Evolutionary conservation across 35 echinoderm and acorn worm genomes (phyloP), one percentile per base, ranked within the genome.

Genomic region (Apostichopus californicus): DNA sequence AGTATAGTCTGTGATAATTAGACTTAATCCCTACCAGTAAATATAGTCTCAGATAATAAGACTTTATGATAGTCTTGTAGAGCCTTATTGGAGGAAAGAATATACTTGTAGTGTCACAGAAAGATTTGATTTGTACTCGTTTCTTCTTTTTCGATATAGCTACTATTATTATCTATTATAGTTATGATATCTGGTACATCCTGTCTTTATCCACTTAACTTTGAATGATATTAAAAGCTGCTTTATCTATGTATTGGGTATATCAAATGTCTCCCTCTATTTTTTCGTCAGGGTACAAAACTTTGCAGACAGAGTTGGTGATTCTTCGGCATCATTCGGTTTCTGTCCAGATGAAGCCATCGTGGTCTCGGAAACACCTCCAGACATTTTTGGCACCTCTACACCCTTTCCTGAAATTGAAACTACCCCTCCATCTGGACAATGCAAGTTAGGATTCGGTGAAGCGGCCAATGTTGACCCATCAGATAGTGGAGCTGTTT

Each of bases 271-370:
- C 78, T 56, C 25, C 56, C 24, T 25, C 5, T 54, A 53, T 79
- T 79, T 59, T 91, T 54, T 57, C 8, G 1, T n/a, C 34, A 91
- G 89, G 1, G 46, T 91, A 17, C 17, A 12, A 77, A 91, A 91
- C 34, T 91, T 91, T 78, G 73, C 89, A 77, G 72, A 91, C n/a
- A 10, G 73, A 57, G 53, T 78, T 22, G 72, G 26, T 21, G 89
- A 91, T 25, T 20, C 78, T 6, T 57, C 54, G 2, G 73, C 89
- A 3, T 54, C 54, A 1, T 91, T 78, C 77, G 77, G 34, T 61
- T 78, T 13, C 0, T 91, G 89, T 68, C 89, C 89, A 0, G 23
- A 77, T 8, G 72, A 57, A 60, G 72, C 89, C n/a, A 24, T 66
- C 25, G n/a, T 91, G 8, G 9, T 91, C 0, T 79, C 86, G 24